Conservation (phyloP, 2,113 vertebrate species). For the Tapirus terrestris region DNA sequence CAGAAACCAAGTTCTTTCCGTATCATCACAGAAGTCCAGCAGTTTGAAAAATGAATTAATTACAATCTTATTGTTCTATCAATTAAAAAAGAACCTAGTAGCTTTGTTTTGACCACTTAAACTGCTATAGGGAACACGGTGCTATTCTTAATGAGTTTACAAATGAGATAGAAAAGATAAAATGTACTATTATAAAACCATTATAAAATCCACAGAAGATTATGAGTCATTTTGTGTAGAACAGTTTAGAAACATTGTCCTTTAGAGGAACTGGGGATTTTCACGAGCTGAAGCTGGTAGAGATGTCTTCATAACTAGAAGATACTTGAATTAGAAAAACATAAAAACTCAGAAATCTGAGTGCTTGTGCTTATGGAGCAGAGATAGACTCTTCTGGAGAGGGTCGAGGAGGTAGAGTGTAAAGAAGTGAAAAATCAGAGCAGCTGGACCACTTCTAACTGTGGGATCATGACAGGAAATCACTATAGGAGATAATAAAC, state of each 20-base stretch:
- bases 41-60: not conserved
- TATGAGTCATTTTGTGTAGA: not conserved
- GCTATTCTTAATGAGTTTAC: not conserved
- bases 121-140: not conserved
- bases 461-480: not conserved
- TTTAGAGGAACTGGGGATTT: not conserved
- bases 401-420: not conserved
- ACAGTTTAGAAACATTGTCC: not conserved
- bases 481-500: not conserved
- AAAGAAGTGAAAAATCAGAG: not conserved
- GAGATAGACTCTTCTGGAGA: not conserved
- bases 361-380: not conserved
- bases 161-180: not conserved
- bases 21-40: not conserved
- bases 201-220: not conserved
- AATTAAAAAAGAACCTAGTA: not conserved
- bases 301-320: not conserved
- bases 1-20: not conserved
- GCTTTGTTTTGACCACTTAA: not conserved
- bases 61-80: not conserved
- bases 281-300: not conserved
- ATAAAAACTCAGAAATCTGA: not conserved
- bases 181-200: not conserved
- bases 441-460: not conserved
- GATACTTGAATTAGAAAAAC: not conserved